phyloP scores from a whole-genome alignment of 2,797 vertebrate genomes.

The Chiloscyllium punctatum region DNA sequence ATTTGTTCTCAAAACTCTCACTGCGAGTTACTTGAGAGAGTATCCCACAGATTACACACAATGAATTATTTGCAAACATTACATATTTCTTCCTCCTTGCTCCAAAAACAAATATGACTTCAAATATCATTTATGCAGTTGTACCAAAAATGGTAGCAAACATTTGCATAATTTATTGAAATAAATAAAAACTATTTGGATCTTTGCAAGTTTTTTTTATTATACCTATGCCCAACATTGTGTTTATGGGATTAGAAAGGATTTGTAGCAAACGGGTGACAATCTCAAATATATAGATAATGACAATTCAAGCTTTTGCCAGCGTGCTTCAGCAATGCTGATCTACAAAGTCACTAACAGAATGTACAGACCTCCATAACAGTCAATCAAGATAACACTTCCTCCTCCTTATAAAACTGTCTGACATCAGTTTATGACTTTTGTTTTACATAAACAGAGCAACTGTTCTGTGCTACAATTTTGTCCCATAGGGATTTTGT shows the following conservation, averaged over 20 bases:
- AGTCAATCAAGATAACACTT: background rate
- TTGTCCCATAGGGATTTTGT: constrained; percentile 79
- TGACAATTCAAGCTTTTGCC: constrained; percentile 23
- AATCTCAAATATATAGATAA: constrained; percentile 35
- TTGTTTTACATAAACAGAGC: constrained; percentile 43
- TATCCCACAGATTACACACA: constrained; percentile 16
- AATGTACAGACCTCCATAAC: constrained; percentile 19
- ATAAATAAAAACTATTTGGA: constrained; percentile 28
- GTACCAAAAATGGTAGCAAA: background rate
- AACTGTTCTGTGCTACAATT: constrained; percentile 59
- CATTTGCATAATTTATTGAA: constrained; percentile 17
- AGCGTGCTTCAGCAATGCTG: constrained; percentile 17
- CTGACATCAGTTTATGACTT: background rate
- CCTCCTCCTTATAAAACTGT: background rate
- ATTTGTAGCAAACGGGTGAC: constrained; percentile 33
- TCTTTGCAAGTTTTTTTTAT: constrained; percentile 19
- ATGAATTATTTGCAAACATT: constrained; percentile 5
- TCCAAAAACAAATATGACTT: constrained; percentile 6
- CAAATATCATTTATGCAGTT: background rate
- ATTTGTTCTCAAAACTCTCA: constrained; percentile 20
- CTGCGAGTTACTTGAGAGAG: background rate
- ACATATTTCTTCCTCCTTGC: background rate
- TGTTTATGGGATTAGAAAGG: constrained; percentile 27
- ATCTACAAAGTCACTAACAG: constrained; percentile 26
- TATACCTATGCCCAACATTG: background rate